phyloP scores from a whole-genome alignment of 2,113 vertebrate genomes.

The Anolis sagrei region DNA sequence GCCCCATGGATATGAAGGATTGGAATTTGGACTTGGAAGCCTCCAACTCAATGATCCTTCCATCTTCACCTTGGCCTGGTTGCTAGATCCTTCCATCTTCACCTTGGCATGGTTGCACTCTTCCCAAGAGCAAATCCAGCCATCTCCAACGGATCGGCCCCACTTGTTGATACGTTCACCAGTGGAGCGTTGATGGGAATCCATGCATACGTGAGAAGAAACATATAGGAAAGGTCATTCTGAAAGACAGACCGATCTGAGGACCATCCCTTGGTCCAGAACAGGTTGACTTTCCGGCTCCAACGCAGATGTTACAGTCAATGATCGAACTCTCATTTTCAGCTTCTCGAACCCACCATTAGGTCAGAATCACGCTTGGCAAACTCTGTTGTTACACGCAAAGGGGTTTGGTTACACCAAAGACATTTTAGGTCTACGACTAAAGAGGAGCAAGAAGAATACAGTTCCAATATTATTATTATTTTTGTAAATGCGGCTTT shows the following conservation, averaged over 20 bases:
- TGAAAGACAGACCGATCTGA: background rate
- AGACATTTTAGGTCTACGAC: slow-evolving; percentile 1
- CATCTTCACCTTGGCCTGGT: too few species aligned
- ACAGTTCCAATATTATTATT: background rate
- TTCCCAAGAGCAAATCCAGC: background rate
- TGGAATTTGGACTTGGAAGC: too few species aligned
- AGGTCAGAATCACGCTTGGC: slow-evolving; percentile 15
- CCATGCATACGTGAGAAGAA: background rate
- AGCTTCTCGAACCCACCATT: background rate
- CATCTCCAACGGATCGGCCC: background rate
- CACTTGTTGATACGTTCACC: too few species aligned
- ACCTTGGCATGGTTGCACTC: background rate
- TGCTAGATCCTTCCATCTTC: background rate
- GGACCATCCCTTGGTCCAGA: background rate
- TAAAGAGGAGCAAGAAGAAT: background rate
- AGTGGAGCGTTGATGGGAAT: too few species aligned
- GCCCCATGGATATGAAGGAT: background rate
- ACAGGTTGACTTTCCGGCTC: background rate
- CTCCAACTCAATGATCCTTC: background rate
- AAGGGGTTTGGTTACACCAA: slow-evolving; percentile 4
- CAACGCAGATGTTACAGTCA: slow-evolving; percentile 33
- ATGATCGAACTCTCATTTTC: background rate
- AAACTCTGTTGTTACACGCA: slow-evolving; percentile 28
- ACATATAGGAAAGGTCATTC: background rate
- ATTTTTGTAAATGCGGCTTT: slow-evolving; percentile 26